phyloP scores from a whole-genome alignment of 2,888 invertebrate species.

The Drosophila siamana region DNA sequence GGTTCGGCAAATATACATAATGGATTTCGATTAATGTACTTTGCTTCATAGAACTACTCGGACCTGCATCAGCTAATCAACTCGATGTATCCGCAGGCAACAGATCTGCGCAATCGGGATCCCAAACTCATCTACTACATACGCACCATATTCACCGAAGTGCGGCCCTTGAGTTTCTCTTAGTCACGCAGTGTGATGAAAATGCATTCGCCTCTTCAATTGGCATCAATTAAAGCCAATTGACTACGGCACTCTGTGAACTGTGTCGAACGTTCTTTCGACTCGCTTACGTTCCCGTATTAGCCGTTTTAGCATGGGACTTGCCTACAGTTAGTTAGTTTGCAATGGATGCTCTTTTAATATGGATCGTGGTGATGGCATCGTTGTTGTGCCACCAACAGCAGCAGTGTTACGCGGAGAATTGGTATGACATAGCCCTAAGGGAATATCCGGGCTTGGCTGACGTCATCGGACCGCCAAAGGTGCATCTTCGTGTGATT shows the following conservation, averaged over 20 bases:
- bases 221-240: slow-evolving; percentile 68
- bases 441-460: slow-evolving; percentile 1
- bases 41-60: slow-evolving; percentile 61
- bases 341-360: slow-evolving; percentile 17
- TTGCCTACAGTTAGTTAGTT: neutral
- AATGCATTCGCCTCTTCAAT: slow-evolving; percentile 52
- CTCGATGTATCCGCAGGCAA: slow-evolving; percentile 71
- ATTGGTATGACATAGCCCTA: too few relatives aligned
- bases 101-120: slow-evolving; percentile 70
- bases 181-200: slow-evolving; percentile 32
- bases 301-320: neutral
- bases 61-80: slow-evolving; percentile 80
- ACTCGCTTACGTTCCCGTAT: slow-evolving; percentile 1
- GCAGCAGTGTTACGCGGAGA: neutral
- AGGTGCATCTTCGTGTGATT: slow-evolving; percentile 41
- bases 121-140: slow-evolving; percentile 72
- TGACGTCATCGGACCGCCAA: slow-evolving; percentile 10
- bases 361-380: slow-evolving; percentile 4
- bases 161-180: slow-evolving; percentile 82
- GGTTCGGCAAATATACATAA: neutral
- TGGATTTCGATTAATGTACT: neutral
- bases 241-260: slow-evolving; percentile 13
- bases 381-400: neutral
- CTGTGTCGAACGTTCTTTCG: slow-evolving; percentile 30
- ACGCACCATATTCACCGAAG: slow-evolving; percentile 68